These are phyloP conservation scores for Morone saxatilis DNA, from an alignment of 2,113 vertebrate genomes.

Conservation along the genomic window DNA sequence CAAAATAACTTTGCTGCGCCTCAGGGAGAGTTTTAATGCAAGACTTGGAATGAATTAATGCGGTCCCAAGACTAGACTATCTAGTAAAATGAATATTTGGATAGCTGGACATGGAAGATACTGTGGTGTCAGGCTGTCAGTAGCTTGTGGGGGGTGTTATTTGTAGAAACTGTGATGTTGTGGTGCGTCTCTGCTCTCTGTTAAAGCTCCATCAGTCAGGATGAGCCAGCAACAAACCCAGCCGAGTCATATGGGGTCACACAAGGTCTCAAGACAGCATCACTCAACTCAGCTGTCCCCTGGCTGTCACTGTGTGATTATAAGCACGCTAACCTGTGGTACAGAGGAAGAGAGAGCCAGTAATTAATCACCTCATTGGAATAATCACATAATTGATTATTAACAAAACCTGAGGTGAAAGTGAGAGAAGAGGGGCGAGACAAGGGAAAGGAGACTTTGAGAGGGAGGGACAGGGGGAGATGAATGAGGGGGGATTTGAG, in stretches of 20 bases:
- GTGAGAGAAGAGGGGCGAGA: slow-evolving; percentile 61
- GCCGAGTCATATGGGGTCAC: slow-evolving; percentile 56
- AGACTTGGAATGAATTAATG: slow-evolving; percentile 61
- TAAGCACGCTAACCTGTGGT: slow-evolving; percentile 44
- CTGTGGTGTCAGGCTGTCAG: slow-evolving; percentile 62
- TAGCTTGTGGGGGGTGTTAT: slow-evolving; percentile 51
- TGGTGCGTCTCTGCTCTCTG: slow-evolving; percentile 52
- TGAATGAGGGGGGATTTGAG: slow-evolving; percentile 65
- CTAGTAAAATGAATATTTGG: slow-evolving; percentile 70
- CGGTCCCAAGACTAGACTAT: slow-evolving; percentile 39
- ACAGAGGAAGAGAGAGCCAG: slow-evolving; percentile 22
- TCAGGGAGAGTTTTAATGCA: slow-evolving; percentile 55
- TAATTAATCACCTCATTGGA: slow-evolving; percentile 79
- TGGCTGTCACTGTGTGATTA: slow-evolving; percentile 61
- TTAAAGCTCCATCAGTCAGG: slow-evolving; percentile 71
- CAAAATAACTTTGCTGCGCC: slow-evolving; percentile 62
- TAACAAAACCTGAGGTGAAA: slow-evolving; percentile 70
- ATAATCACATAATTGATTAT: slow-evolving; percentile 82
- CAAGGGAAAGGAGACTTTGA: slow-evolving; percentile 56
- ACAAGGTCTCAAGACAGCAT: slow-evolving; percentile 55
- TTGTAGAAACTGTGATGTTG: slow-evolving; percentile 56
- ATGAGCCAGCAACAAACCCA: slow-evolving; percentile 65
- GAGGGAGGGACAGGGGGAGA: slow-evolving; percentile 62
- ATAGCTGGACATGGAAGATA: slow-evolving; percentile 61
- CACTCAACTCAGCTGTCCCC: slow-evolving; percentile 59